phyloP scores from a whole-genome alignment of 2,888 invertebrate species.

The Catocala nupta region DNA sequence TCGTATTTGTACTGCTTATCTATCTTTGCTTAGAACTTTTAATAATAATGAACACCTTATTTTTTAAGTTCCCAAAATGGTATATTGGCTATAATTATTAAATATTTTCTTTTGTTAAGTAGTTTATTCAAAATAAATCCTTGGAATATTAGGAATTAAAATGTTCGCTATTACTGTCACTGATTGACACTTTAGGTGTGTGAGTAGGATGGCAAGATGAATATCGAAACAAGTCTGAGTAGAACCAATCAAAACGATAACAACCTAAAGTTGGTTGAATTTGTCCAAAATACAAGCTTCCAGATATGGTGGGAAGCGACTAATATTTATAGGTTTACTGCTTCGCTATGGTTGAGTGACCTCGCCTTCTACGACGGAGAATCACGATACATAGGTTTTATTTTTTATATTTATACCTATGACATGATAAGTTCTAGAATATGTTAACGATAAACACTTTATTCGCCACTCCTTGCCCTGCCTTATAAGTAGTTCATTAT shows the following conservation, averaged over 20 bases:
- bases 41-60: constrained; percentile 54
- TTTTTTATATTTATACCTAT: too few relatives aligned
- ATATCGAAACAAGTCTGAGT: constrained; percentile 13
- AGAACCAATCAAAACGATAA: constrained; percentile 36
- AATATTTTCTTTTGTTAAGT: constrained; percentile 47
- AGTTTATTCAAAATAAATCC: constrained; percentile 21
- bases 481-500: too few relatives aligned
- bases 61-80: constrained; percentile 54
- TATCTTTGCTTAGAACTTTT: constrained; percentile 51
- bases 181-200: background rate
- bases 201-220: constrained; percentile 3
- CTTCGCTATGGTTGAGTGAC: constrained; percentile 52
- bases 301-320: constrained; percentile 60
- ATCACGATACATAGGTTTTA: too few relatives aligned
- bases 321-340: constrained; percentile 54
- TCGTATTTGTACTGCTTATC: constrained; percentile 61
- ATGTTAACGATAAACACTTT: background rate
- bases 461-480: too few relatives aligned
- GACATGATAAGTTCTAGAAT: constrained; percentile 10
- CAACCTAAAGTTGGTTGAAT: constrained; percentile 30
- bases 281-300: constrained; percentile 62
- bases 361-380: constrained; percentile 51
- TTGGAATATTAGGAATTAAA: constrained; percentile 15
- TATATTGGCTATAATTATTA: constrained; percentile 49
- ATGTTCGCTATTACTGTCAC: background rate